These are phyloP conservation scores for Callimorpha dominula DNA, from an alignment of 2,888 invertebrate genomes.

Conservation along the genomic window DNA sequence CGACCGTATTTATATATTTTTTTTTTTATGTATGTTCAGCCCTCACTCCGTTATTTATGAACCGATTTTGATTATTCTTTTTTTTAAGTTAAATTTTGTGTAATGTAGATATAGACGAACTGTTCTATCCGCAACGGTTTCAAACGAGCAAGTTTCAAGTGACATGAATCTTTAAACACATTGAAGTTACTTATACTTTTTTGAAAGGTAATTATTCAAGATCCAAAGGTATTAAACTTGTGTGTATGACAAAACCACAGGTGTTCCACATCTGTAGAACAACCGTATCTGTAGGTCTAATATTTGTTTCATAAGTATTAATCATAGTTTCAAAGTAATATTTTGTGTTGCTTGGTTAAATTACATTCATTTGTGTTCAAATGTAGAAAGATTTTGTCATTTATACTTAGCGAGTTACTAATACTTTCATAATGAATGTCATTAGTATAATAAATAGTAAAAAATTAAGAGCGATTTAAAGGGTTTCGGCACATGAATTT, in stretches of 20 bases:
- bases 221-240: not conserved
- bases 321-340: constrained; percentile 8
- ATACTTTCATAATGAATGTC: constrained; percentile 9
- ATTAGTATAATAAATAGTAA: constrained; percentile 7
- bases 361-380: constrained; percentile 14
- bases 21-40: too few relatives aligned
- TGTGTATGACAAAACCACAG: not conserved
- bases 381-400: constrained; percentile 4
- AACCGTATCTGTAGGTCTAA: not conserved
- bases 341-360: constrained; percentile 12
- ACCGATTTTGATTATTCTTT: too few relatives aligned
- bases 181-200: not conserved
- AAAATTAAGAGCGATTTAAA: not conserved
- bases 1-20: too few relatives aligned
- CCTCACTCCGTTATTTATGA: too few relatives aligned
- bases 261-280: not conserved
- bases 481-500: too few relatives aligned
- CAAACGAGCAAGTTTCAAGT: not conserved
- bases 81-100: too few relatives aligned
- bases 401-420: constrained; percentile 5
- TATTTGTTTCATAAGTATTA: constrained; percentile 3
- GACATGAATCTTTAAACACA: not conserved
- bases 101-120: too few relatives aligned
- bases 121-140: not conserved
- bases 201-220: not conserved